These are phyloP conservation scores for Hirtodrosophila histrioides DNA, from an alignment of 2,888 invertebrate species.

Conservation along the genomic window DNA sequence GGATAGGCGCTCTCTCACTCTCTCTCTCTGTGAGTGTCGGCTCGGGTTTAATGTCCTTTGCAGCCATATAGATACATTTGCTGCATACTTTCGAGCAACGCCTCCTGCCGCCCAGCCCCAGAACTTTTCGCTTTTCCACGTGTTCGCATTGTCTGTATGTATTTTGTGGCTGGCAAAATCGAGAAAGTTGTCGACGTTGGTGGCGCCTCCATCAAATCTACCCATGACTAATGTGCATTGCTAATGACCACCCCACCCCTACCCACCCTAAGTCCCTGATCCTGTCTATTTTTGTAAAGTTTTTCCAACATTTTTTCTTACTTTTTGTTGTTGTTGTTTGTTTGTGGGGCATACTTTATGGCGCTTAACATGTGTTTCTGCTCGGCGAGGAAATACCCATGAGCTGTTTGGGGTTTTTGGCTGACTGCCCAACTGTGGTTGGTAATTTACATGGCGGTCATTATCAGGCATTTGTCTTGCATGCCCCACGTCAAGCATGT, in stretches of 20 bases:
- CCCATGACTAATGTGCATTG: constrained; percentile 65
- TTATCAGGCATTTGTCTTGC: constrained; percentile 65
- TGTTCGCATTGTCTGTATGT: constrained; percentile 19
- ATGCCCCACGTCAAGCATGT: constrained; percentile 39
- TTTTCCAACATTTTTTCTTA: constrained; percentile 58
- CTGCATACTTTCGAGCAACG: too few species aligned
- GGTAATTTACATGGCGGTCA: constrained; percentile 60
- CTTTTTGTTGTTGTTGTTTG: too few species aligned
- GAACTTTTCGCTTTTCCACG: constrained; percentile 42
- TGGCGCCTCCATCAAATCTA: constrained; percentile 47
- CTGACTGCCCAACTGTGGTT: constrained; percentile 21
- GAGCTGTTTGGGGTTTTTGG: constrained; percentile 36
- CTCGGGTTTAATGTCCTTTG: constrained; percentile 82
- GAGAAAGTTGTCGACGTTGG: constrained; percentile 61
- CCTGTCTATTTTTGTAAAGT: constrained; percentile 62
- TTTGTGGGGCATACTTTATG: constrained; percentile 71
- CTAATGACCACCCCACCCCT: constrained; percentile 46
- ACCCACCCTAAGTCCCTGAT: constrained; percentile 12
- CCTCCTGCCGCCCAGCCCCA: constrained; percentile 8
- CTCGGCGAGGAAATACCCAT: constrained; percentile 42
- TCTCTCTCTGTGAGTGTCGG: constrained; percentile 13
- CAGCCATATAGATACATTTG: constrained; percentile 69
- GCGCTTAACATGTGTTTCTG: constrained; percentile 70
- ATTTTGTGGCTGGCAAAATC: constrained; percentile 39
- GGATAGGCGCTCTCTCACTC: constrained; percentile 22